Percentiles rank a stretch among this genome's conserved stretches.
Evolutionary conservation across 2,888 invertebrate species (phyloP).

Genomic region (Rhamphomyia laevipes): DNA sequence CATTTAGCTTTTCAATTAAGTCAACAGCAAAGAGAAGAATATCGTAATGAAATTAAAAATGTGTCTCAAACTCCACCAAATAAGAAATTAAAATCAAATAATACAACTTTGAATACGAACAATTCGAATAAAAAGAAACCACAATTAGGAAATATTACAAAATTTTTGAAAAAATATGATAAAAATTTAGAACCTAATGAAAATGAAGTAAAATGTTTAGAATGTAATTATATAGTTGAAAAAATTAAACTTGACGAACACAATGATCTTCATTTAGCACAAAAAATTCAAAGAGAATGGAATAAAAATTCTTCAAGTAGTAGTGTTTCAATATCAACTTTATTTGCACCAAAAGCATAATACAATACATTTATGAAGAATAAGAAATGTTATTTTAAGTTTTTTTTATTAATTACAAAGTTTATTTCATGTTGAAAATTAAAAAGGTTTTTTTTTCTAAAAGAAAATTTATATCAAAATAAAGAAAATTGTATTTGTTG

Average conservation of each 20-base stretch:
- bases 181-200: neutral
- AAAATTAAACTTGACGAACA: conserved; percentile 58
- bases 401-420: too few relatives aligned
- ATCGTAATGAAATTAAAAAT: conserved; percentile 22
- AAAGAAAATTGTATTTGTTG: too few relatives aligned
- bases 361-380: too few relatives aligned
- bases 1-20: conserved; percentile 58
- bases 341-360: too few relatives aligned
- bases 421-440: too few relatives aligned
- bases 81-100: conserved; percentile 17
- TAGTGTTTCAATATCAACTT: too few relatives aligned
- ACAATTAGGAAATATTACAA: conserved; percentile 19
- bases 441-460: too few relatives aligned
- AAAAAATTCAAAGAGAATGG: conserved; percentile 46
- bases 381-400: too few relatives aligned
- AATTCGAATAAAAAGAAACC: neutral
- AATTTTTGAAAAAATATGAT: conserved; percentile 17
- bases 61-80: conserved; percentile 14
- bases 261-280: conserved; percentile 75
- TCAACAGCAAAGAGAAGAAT: conserved; percentile 41
- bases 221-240: conserved; percentile 54
- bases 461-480: too few relatives aligned
- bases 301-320: too few relatives aligned
- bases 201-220: conserved; percentile 43
- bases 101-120: conserved; percentile 7